Evolutionary conservation across 1,140 invertebrate genomes (phyloP).

Genomic region (Portunus trituberculatus): DNA sequence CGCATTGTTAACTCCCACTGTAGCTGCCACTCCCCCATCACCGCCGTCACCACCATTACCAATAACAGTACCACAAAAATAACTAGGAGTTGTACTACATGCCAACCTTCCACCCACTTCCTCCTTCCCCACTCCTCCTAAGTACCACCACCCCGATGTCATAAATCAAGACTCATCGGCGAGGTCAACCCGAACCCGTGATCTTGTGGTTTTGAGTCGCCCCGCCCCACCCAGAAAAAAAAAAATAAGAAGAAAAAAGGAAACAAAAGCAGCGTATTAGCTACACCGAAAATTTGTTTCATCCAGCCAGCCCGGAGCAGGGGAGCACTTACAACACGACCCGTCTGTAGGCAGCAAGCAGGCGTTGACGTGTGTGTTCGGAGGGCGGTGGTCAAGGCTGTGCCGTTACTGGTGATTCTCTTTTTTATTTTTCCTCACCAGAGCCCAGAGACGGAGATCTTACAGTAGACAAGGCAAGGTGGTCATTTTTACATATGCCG

Average conservation of each 20-base stretch:
- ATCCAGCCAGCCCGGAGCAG: too few relatives aligned
- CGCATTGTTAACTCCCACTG: not conserved
- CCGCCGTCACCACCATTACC: not conserved
- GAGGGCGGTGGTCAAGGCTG: not conserved
- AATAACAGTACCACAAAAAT: not conserved
- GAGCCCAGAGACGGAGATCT: not conserved
- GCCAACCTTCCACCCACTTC: not conserved
- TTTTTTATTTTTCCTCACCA: not conserved
- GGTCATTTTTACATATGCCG: not conserved
- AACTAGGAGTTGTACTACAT: not conserved
- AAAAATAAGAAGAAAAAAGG: not conserved
- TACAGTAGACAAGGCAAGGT: not conserved
- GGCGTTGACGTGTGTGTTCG: not conserved
- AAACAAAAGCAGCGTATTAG: not conserved
- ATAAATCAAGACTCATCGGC: not conserved
- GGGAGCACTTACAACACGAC: too few relatives aligned
- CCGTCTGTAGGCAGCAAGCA: not conserved
- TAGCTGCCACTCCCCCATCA: not conserved
- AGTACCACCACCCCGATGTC: not conserved
- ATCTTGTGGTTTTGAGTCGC: not conserved
- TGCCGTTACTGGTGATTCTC: not conserved
- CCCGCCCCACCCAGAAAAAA: not conserved
- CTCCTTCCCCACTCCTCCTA: not conserved
- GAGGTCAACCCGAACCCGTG: not conserved
- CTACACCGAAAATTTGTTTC: not conserved